These are phyloP conservation scores for Liodrosophila aerea DNA, from an alignment of 2,888 invertebrate genomes.

Conservation along the genomic window DNA sequence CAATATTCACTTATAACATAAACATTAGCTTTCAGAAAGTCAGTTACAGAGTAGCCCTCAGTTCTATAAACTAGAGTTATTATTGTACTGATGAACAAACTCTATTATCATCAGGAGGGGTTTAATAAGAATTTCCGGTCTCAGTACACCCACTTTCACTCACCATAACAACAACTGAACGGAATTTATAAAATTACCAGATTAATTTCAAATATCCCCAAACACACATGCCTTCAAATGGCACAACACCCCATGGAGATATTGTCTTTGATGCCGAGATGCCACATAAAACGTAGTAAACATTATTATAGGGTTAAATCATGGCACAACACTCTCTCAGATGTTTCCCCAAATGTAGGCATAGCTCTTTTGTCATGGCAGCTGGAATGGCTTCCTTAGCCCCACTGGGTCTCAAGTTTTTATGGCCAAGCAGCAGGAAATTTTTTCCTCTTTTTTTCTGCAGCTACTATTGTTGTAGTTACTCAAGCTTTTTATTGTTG, in stretches of 20 bases:
- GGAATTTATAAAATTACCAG: too few relatives aligned
- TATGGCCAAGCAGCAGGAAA: slow-evolving; percentile 32
- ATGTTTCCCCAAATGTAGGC: slow-evolving; percentile 39
- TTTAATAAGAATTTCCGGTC: too few relatives aligned
- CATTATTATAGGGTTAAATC: slow-evolving; percentile 31
- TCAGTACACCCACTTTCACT: too few relatives aligned
- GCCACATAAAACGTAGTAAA: background rate
- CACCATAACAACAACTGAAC: too few relatives aligned
- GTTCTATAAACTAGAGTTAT: too few relatives aligned
- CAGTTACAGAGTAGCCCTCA: too few relatives aligned
- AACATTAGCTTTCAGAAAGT: too few relatives aligned
- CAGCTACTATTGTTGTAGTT: slow-evolving; percentile 37
- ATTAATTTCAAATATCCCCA: too few relatives aligned
- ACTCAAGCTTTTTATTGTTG: slow-evolving; percentile 73
- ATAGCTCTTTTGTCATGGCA: slow-evolving; percentile 28
- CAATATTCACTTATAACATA: too few relatives aligned
- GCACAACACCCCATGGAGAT: background rate
- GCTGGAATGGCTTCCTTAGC: slow-evolving; percentile 31
- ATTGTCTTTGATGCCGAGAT: slow-evolving; percentile 5
- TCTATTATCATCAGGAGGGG: too few relatives aligned
- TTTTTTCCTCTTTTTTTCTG: slow-evolving; percentile 14
- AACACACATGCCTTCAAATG: too few relatives aligned
- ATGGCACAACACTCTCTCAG: slow-evolving; percentile 9
- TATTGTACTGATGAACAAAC: too few relatives aligned
- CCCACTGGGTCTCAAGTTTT: slow-evolving; percentile 50